Evolutionary conservation across 1,140 invertebrate genomes (phyloP), one percentile per base, ranked within the genome.

Genomic region (Cardiocondyla obscurior): DNA sequence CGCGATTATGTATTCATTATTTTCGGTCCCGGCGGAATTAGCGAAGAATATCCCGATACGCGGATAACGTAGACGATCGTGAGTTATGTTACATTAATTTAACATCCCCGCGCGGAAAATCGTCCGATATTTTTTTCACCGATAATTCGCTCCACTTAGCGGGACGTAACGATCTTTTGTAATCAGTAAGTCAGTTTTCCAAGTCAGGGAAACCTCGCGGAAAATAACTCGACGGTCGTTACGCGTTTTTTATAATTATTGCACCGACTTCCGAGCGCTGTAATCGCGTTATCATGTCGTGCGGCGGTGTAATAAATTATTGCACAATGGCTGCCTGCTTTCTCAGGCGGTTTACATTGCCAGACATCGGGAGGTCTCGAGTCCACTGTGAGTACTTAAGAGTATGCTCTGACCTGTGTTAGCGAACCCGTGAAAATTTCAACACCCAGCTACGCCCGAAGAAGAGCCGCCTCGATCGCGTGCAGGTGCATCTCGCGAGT

Each of bases 401-500:
- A 79, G 39, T 39, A 72, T 55, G 16, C 49, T 39, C 33, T 19
- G 22, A 25, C 25, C 51, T 25, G 22, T 39, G 46, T 77, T 42
- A 77, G 46, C 74, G 33, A 73, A 19, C 14, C n/a, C 67, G 53
- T 53, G 53, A 81, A 60, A 81, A 81, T 81, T 81, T 79, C 19
- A 55, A 79, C 44, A 16, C 36, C 22, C 22, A 69, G 57, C 70
- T 51, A 25, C 73, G 51, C 7, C 25, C 25, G 58, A 30, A n/a
- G n/a, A 25, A 8, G 7, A 1, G 28, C 19, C 12, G 44, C 5
- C 22, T 74, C 25, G 62, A 81, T 84, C 72, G 85, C 36, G 55
- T 58, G 83, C 83, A 88, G 82, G 82, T 88, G 85, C 79, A 87
- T 70, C 42, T 33, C 46, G 62, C 76, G 86, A 58, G 49, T 79